Percentiles rank a stretch among this genome's conserved stretches.
Evolutionary conservation across 2,888 invertebrate species (phyloP).

Genomic region (Caenorhabditis doughertyi): DNA sequence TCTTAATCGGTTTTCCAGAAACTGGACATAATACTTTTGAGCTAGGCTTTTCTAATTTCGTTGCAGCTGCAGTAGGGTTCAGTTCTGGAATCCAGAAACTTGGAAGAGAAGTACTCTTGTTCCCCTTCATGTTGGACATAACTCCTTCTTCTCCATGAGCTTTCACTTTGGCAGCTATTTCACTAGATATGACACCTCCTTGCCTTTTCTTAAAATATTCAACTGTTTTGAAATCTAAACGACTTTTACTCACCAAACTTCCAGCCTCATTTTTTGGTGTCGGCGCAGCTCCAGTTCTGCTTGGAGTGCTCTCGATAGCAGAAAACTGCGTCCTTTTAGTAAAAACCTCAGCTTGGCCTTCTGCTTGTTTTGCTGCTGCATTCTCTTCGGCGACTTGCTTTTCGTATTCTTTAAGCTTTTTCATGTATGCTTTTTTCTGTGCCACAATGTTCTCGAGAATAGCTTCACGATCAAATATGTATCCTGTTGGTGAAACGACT

Average conservation of each 20-base stretch:
- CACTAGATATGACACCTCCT: conserved; percentile 60
- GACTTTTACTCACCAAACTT: neutral
- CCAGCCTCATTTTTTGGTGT: conserved; percentile 8
- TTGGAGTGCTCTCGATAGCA: conserved; percentile 62
- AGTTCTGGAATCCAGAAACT: conserved; percentile 88
- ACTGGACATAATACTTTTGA: conserved; percentile 90
- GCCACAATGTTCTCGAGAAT: conserved; percentile 95
- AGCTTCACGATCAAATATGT: conserved; percentile 96
- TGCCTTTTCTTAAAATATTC: conserved; percentile 57
- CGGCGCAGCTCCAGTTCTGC: conserved; percentile 52
- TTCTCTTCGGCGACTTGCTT: conserved; percentile 75
- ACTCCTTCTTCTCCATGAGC: conserved; percentile 72
- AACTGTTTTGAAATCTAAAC: neutral
- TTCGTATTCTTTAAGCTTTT: conserved; percentile 94
- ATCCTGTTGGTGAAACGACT: conserved; percentile 87
- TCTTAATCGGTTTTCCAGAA: conserved; percentile 90
- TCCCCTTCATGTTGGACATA: conserved; percentile 73
- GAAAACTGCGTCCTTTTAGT: conserved; percentile 55
- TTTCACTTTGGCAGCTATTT: conserved; percentile 72
- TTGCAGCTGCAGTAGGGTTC: conserved; percentile 90
- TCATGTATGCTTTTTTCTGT: conserved; percentile 93
- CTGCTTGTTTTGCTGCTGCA: conserved; percentile 61
- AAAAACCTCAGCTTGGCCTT: conserved; percentile 43
- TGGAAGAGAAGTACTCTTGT: conserved; percentile 61
- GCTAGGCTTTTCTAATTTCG: conserved; percentile 89